Percentiles rank a stretch among this genome's conserved stretches.
phyloP scores from a whole-genome alignment of 2,888 invertebrate species.

The Latrodectus hesperus region DNA sequence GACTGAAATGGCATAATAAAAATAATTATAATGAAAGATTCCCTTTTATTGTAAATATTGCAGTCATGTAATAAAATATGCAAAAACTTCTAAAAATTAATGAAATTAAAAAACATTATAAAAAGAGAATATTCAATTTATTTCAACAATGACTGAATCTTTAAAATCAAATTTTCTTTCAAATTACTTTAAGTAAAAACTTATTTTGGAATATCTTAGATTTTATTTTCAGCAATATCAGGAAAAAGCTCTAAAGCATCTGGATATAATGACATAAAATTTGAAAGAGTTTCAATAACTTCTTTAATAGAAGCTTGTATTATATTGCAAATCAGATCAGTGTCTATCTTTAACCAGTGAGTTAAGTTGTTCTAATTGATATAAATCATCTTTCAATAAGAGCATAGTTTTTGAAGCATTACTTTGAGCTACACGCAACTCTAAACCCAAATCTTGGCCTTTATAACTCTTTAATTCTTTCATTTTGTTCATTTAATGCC shows the following conservation, averaged over 20 bases:
- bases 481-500: constrained; percentile 27
- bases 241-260: constrained; percentile 44
- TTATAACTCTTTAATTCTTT: constrained; percentile 38
- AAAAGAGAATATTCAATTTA: too few species aligned
- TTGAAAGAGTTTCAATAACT: constrained; percentile 40
- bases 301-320: constrained; percentile 19
- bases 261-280: constrained; percentile 40
- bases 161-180: too few species aligned
- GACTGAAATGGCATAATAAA: not conserved
- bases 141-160: too few species aligned
- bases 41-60: too few species aligned
- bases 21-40: not conserved
- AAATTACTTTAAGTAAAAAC: not conserved
- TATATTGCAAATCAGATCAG: constrained; percentile 18
- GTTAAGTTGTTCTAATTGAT: constrained; percentile 50
- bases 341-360: constrained; percentile 38
- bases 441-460: not conserved
- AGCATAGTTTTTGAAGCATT: constrained; percentile 55
- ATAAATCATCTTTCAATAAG: constrained; percentile 52
- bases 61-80: too few species aligned
- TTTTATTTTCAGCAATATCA: constrained; percentile 3
- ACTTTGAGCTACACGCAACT: constrained; percentile 45
- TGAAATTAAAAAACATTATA: too few species aligned
- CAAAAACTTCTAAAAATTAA: too few species aligned
- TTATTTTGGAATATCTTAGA: constrained; percentile 14